Evolutionary conservation across 2,113 vertebrate genomes (phyloP).

Genomic region (Neodontobutis hainanensis): DNA sequence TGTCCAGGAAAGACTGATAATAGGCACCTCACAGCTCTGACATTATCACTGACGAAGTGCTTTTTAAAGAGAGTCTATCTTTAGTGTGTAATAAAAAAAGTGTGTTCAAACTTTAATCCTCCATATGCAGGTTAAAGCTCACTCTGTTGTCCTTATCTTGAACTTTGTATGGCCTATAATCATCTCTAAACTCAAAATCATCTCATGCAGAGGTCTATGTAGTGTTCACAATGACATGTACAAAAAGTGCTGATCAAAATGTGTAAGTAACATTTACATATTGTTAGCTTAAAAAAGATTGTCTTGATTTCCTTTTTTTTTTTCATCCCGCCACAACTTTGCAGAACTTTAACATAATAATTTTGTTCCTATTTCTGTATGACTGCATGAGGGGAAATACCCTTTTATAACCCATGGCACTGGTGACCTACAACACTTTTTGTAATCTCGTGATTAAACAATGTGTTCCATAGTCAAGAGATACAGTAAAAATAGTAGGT

Average conservation of each 20-base stretch:
- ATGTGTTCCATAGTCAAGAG: conserved; percentile 9
- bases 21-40: conserved; percentile 5
- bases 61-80: background rate
- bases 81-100: background rate
- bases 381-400: background rate
- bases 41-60: background rate
- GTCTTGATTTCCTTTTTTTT: background rate
- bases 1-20: conserved; percentile 52
- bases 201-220: background rate
- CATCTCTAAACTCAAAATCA: conserved; percentile 1
- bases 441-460: conserved; percentile 26
- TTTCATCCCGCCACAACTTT: conserved; percentile 4
- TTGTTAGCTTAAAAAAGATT: background rate
- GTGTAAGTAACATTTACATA: background rate
- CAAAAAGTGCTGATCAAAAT: background rate
- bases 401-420: background rate
- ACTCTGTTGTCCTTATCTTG: conserved; percentile 4
- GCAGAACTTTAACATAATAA: background rate
- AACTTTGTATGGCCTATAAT: background rate
- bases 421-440: conserved; percentile 1
- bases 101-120: background rate
- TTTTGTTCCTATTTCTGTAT: background rate
- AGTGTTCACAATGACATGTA: background rate
- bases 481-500: background rate
- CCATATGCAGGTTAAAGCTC: conserved; percentile 18